phyloP scores from a whole-genome alignment of 2,113 vertebrate species.

The Euleptes europaea region DNA sequence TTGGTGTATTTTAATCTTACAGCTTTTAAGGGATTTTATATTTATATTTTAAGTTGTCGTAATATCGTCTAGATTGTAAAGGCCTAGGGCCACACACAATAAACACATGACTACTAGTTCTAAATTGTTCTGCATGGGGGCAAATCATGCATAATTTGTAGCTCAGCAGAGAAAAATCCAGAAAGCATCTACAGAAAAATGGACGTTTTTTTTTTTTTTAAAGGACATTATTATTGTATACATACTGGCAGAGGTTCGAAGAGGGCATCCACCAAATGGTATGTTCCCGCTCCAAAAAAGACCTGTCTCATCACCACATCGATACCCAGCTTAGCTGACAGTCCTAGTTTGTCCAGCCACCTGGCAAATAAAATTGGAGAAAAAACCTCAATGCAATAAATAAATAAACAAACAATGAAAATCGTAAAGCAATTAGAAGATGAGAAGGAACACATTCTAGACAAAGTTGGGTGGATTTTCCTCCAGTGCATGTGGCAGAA shows the following conservation, averaged over 20 bases:
- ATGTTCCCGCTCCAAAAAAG: slow-evolving; percentile 87
- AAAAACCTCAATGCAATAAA: not conserved
- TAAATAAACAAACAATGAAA: not conserved
- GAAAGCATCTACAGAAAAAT: not conserved
- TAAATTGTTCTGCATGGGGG: too few relatives aligned
- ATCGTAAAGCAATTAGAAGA: not conserved
- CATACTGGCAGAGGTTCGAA: slow-evolving; percentile 91
- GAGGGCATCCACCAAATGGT: slow-evolving; percentile 88
- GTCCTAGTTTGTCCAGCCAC: slow-evolving; percentile 96
- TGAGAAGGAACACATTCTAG: not conserved
- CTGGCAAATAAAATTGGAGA: slow-evolving; percentile 69
- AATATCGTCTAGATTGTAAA: too few relatives aligned
- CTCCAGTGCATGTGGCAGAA: rapidly evolving
- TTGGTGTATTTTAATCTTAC: too few relatives aligned
- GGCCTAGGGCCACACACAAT: too few relatives aligned
- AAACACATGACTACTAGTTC: too few relatives aligned
- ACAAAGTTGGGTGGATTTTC: rapidly evolving
- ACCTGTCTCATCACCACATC: slow-evolving; percentile 94
- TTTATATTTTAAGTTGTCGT: too few relatives aligned
- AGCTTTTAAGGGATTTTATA: too few relatives aligned
- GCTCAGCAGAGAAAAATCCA: not conserved
- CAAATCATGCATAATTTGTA: not conserved
- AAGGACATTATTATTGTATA: not conserved
- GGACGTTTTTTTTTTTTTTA: not conserved
- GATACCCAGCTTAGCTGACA: slow-evolving; percentile 85